Base-by-base conservation (phyloP, 2,888 invertebrate species). In the Dioctria rufipes region DNA sequence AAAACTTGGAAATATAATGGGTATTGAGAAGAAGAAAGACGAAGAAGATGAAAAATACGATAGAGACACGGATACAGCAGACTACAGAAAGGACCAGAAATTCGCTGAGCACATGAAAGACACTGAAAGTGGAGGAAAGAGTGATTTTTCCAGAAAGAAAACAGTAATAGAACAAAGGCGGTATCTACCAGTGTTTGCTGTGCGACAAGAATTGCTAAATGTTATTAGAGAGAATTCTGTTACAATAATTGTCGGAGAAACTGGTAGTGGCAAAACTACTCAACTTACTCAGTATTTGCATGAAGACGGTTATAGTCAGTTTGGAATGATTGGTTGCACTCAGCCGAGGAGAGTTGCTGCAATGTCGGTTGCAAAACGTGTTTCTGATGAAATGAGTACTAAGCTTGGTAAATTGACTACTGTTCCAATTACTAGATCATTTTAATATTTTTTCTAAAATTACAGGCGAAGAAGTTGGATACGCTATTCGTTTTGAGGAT, bases 401-500 rank as follows among this genome's bases (percentile, higher is more conserved):
- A 93, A 94, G 82, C 90, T 98, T 61, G 98, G 93, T 93, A 83
- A 2, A 13, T 39, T 3, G 85, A 79, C 39, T 77, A 54, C 25
- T 42, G 37, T 43, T 66, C 11, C 40, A 13, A 11, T 81, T 78
- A 25, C 0, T 25, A 25, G 25, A 25, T 1, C 25, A 25, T 25
- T 25, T 25, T 25, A 0, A 25, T 25, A 25, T 25, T 25, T 25
- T 25, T 25, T 25, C 25, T 25, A 25, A 25, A 25, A 25, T 25
- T 25, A 25, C 86, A 93, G 93, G 94, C 9, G 95, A 97, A 83
- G 96, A 98, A 87, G 96, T 99, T 6, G 99, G 99, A 11, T 99
- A 99, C 90, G 98, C 99, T 37, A 99, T 99, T 87, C 96, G 99
- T 86, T 99, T 99, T 90, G 99, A 99, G 88, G 99, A 99, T 90